A percentile compares a stretch with the other conserved stretches of the same genome.
phyloP scores from a whole-genome alignment of 2,888 invertebrate genomes.

The Myopa tessellatipennis region DNA sequence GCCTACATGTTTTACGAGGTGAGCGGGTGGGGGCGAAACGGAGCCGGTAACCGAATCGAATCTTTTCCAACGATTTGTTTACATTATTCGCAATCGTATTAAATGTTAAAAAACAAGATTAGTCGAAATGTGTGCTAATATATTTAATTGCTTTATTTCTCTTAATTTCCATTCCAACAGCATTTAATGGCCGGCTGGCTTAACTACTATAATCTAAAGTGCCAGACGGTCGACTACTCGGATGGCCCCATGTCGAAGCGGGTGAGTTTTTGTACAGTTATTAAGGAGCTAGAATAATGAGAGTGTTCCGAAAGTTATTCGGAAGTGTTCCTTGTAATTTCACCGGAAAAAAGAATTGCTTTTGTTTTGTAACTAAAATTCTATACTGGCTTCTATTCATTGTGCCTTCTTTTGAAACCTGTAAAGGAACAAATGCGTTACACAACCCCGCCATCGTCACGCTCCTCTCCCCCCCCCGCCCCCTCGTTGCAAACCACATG shows the following conservation, averaged over 20 bases:
- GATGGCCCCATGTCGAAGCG: conserved; percentile 83
- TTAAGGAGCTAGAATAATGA: not conserved
- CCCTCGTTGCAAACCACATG: too few relatives aligned
- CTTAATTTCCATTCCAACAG: conserved; percentile 68
- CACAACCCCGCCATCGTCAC: too few relatives aligned
- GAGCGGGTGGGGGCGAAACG: conserved; percentile 64
- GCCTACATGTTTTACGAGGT: conserved; percentile 93
- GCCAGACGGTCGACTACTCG: conserved; percentile 95
- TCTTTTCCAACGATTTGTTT: not conserved
- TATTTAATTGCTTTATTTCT: not conserved
- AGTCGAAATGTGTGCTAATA: not conserved
- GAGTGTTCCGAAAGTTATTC: not conserved
- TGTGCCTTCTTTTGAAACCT: too few relatives aligned
- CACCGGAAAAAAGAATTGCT: too few relatives aligned
- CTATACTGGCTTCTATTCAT: too few relatives aligned
- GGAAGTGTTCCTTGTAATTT: not conserved
- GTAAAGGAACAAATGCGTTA: too few relatives aligned
- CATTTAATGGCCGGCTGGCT: conserved; percentile 94
- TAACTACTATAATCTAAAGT: conserved; percentile 88
- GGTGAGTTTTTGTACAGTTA: conserved; percentile 72
- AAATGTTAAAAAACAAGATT: too few relatives aligned
- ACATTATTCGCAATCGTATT: not conserved
- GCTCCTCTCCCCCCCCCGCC: too few relatives aligned
- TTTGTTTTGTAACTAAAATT: too few relatives aligned
- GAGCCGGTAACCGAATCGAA: too few relatives aligned